Evolutionary conservation across 2,113 vertebrate genomes (phyloP), one percentile per base, ranked within the genome.

Genomic region (Oenanthe oenanthe): DNA sequence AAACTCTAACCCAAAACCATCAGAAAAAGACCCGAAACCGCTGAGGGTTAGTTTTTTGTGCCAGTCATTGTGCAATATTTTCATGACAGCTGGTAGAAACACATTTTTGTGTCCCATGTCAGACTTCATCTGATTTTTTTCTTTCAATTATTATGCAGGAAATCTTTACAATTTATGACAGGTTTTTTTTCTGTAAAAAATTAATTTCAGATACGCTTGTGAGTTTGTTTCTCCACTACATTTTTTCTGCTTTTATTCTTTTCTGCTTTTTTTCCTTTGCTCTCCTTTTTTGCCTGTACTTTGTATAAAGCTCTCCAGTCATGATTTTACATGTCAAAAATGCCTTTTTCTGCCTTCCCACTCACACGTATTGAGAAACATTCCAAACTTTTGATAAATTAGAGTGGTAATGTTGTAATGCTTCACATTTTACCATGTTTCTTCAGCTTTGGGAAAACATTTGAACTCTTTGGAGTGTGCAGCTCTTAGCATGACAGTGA

Each of bases 1-100:
- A 51, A 34, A 34, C 26, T 3, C 29, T 40, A 54, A 38, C 34
- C 18, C 62, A 36, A 86, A 89, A 47, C 60, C 70, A 88, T 71
- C 29, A 94, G 71, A 82, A 85, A 81, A 82, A 74, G 21, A 1
- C 13, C 12, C 36, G 4, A 92, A 73, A 50, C 40, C 10, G 0
- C 75, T 47, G 54, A 86, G 67, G 79, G 40, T 87, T 95, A 77
- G 42, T 74, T 91, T 95, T 78, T 73, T 78, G 36, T 84, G 94
- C 95, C 92, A 94, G 76, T 88, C 92, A 84, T 95, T 95, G 94
- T 92, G 91, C 94, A 96, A 92, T 72, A 86, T 93, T 86, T 94
- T 95, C 72, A 80, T 91, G 85, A 93, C 88, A 94, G 91, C 91
- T 93, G 91, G 85, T 86, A 84, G 88, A 88, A 92, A 88, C 75